Conservation (phyloP, 2,797 vertebrate species). For the Columba guinea region DNA sequence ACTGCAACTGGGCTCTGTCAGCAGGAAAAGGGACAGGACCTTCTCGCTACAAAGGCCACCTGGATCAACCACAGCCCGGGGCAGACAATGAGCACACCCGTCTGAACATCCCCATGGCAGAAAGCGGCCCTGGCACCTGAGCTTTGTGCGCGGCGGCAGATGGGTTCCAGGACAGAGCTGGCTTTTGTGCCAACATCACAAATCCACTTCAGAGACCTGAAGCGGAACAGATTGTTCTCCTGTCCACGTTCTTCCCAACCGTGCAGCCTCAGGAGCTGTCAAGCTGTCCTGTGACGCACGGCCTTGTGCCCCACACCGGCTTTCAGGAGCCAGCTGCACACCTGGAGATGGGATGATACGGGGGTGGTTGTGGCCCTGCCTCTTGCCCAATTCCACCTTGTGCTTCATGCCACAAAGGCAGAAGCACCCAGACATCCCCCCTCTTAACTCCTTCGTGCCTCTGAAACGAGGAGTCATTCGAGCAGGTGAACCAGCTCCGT, state of each 20-base stretch:
- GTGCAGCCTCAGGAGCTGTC: neutral
- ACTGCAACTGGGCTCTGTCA: neutral
- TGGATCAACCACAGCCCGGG: neutral
- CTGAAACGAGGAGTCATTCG: neutral
- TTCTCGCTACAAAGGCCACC: neutral
- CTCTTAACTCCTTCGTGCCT: neutral
- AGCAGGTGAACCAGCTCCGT: neutral
- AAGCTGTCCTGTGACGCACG: neutral
- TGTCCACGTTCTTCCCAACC: neutral
- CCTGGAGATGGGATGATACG: neutral
- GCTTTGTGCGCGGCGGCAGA: neutral
- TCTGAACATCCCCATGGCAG: neutral
- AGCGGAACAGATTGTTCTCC: slow-evolving; percentile 51
- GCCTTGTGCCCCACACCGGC: neutral
- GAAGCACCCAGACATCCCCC: neutral
- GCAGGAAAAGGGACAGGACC: neutral
- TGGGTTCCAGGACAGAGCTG: neutral
- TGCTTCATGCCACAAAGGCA: neutral
- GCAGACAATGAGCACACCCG: neutral
- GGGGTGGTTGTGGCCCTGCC: neutral
- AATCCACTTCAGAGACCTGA: slow-evolving; percentile 8
- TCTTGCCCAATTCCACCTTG: neutral
- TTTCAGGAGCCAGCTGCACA: neutral
- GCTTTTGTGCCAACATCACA: neutral
- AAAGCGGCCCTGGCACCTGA: neutral